These are phyloP conservation scores for Pogonus chalceus DNA, from an alignment of 1,140 invertebrate species.

Conservation along the genomic window DNA sequence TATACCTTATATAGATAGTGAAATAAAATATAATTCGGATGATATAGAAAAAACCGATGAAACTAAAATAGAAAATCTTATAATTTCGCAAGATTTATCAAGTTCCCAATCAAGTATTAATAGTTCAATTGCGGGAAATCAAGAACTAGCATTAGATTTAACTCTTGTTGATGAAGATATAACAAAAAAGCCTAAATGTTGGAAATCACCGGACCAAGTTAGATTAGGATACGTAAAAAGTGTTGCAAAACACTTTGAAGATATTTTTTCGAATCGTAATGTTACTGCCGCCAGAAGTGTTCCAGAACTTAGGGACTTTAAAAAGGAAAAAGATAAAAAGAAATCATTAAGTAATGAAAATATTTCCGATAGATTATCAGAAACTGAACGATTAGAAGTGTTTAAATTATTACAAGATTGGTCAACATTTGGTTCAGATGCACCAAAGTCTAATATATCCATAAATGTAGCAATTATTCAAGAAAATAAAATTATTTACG, in stretches of 20 bases:
- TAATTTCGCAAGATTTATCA: slow-evolving; percentile 30
- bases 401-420: slow-evolving; percentile 45
- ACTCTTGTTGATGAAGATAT: slow-evolving; percentile 34
- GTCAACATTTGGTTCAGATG: slow-evolving; percentile 37
- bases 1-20: slow-evolving; percentile 19
- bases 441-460: slow-evolving; percentile 14
- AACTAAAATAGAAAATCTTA: slow-evolving; percentile 18
- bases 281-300: slow-evolving; percentile 22
- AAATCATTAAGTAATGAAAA: slow-evolving; percentile 22
- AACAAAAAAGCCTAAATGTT: slow-evolving; percentile 33
- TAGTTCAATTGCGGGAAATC: slow-evolving; percentile 21
- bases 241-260: slow-evolving; percentile 46
- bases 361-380: slow-evolving; percentile 31
- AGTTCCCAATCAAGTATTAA: slow-evolving; percentile 34
- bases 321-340: slow-evolving; percentile 13
- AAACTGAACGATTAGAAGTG: slow-evolving; percentile 40
- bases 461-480: neutral
- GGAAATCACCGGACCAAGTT: slow-evolving; percentile 45
- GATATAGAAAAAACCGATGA: slow-evolving; percentile 8
- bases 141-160: slow-evolving; percentile 31
- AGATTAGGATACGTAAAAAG: slow-evolving; percentile 41
- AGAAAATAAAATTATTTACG: neutral
- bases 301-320: slow-evolving; percentile 19
- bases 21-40: slow-evolving; percentile 21
- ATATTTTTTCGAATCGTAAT: slow-evolving; percentile 14